Evolutionary conservation across 2,888 invertebrate species (phyloP), one percentile per base, ranked within the genome.

Genomic region (Galeopsomyia nigrocyanea): DNA sequence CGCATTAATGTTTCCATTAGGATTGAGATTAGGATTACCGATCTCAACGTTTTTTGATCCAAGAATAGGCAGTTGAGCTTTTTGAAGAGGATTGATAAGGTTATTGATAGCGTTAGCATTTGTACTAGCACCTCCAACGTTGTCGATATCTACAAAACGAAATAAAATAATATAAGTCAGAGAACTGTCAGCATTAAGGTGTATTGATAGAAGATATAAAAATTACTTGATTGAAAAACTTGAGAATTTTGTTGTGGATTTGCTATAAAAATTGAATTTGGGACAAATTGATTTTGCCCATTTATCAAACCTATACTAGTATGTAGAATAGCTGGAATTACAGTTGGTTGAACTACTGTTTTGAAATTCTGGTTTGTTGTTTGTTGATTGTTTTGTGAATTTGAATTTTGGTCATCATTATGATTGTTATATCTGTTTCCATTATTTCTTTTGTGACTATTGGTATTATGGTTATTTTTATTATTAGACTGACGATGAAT

Each of bases 21-120:
- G 47, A 47, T 83, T 85, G 1, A 84, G 74, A 65, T 82, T 83
- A 0, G 86, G 86, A 80, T 86, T 86, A 5, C 83, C 46, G 13
- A 86, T 86, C 57, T 86, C 82, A 0, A 86, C 86, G 21, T 83
- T 85, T 55, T 82, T 83, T 9, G 82, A 76, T 3, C 81, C 83
- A 0, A 85, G 74, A 31, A 79, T 79, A 9, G 85, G 86, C 17
- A 85, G 65, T 39, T 85, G 86, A 3, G 84, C 81, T 57, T 78
- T 81, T 9, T 78, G 78, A 0, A 76, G 47, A 19, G 76, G 73
- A 0, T 73, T 76, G 10, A 75, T 65, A 2, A 74, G 46, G 21
- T 72, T 73, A 14, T 75, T 73, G 0, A 78, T 47, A 5, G 63
- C n/a, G 58, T 82, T 83, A 0, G 80, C 56, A 21, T 56, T 76